Conservation (phyloP, 2,113 vertebrate species). For the Phalacrocorax aristotelis region DNA sequence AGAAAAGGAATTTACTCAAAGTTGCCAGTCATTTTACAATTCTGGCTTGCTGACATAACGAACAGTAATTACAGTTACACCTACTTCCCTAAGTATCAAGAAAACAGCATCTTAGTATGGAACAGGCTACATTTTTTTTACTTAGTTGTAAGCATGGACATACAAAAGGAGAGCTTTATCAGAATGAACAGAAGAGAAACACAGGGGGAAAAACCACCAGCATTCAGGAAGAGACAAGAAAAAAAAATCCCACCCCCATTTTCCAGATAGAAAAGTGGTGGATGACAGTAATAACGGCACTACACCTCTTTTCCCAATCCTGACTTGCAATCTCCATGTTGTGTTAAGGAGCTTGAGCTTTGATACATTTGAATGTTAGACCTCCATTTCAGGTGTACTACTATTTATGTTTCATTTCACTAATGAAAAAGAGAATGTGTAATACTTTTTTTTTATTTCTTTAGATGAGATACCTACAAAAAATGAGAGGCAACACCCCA, state of each 20-base stretch:
- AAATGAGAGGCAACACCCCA: not conserved
- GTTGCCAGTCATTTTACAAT: not conserved
- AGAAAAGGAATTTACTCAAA: constrained; percentile 26
- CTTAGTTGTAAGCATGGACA: not conserved
- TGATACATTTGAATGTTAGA: not conserved
- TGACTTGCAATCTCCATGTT: not conserved
- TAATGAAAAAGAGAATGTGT: not conserved
- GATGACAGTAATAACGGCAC: not conserved
- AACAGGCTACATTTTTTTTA: not conserved
- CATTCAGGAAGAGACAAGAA: not conserved
- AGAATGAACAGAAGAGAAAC: not conserved
- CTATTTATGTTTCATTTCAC: not conserved
- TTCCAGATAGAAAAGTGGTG: not conserved
- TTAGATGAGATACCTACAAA: not conserved
- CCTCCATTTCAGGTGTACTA: not conserved
- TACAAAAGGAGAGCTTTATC: not conserved
- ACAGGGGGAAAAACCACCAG: not conserved
- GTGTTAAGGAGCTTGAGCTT: not conserved
- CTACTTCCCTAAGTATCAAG: not conserved
- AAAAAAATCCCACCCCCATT: not conserved
- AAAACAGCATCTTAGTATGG: not conserved
- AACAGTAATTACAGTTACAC: not conserved
- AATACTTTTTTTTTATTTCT: not conserved
- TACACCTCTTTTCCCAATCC: not conserved
- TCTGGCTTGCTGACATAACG: not conserved